Evolutionary conservation across 2,797 vertebrate genomes (phyloP), one percentile per base, ranked within the genome.

Genomic region (Sibirionetta formosa): DNA sequence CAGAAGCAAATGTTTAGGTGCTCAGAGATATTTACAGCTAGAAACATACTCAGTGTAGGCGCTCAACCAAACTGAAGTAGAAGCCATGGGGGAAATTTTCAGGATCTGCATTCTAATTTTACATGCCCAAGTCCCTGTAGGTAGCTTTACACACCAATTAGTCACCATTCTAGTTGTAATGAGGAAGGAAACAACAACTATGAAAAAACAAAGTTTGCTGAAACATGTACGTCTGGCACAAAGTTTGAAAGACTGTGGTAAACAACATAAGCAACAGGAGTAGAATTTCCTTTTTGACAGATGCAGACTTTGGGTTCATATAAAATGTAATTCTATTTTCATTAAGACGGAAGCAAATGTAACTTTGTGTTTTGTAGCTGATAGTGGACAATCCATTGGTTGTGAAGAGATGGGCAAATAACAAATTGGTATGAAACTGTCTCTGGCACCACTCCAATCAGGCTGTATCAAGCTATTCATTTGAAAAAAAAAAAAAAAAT

Each of bases 251-350:
- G 50, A 42, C 7, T 13, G 1, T 12, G 33, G 27, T 38, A 40
- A 76, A 63, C 1, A 20, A 50, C 0, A 0, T 19, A 38, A 86
- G 44, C n/a, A 16, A 68, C 2, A 8, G 70, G 60, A 84, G 14
- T 50, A 83, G 65, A 75, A 53, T 13, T 65, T 20, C 19, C 12
- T 33, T 75, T 60, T 46, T n/a, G 27, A 54, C 11, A 75, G 15
- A 14, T 27, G 17, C 7, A 76, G 31, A 19, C 11, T 53, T 86
- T 57, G 17, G 9, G 9, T 54, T 24, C 31, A 57, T 36, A 46
- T 18, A 5, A 66, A 19, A 11, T 40, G 27, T 31, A 68, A n/a
- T 48, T 68, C 16, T 9, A 7, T 14, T 90, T 61, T 69, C 15
- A 35, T 24, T 19, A 63, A 27, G 12, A 63, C 38, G 11, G 10